A percentile compares a stretch with the other conserved stretches of the same genome.
Conservation (phyloP, 2,888 invertebrate species). For the Drosophila macrospina region DNA sequence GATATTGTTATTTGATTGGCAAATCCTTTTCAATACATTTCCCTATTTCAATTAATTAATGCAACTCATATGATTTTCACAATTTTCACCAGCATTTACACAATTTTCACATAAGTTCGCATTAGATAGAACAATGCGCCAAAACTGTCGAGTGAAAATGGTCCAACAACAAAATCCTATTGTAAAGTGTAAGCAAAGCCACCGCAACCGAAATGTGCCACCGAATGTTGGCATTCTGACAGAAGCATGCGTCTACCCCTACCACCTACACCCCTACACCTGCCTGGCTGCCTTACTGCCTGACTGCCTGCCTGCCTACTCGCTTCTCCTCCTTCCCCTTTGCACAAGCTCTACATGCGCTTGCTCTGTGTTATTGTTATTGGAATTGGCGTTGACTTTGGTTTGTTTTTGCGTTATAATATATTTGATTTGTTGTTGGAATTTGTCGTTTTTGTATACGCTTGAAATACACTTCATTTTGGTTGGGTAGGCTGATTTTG, state of each 20-base stretch:
- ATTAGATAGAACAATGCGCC: slow-evolving; percentile 26
- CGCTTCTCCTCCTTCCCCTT: neutral
- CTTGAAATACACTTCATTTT: neutral
- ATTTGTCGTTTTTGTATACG: slow-evolving; percentile 47
- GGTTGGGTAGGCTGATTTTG: neutral
- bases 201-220: slow-evolving; percentile 73
- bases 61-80: slow-evolving; percentile 29
- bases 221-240: slow-evolving; percentile 54
- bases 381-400: slow-evolving; percentile 75
- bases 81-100: slow-evolving; percentile 15
- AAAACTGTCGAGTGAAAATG: slow-evolving; percentile 25
- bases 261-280: neutral
- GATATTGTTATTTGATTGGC: neutral
- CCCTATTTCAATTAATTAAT: slow-evolving; percentile 25
- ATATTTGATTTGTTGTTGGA: slow-evolving; percentile 79
- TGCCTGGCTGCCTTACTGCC: neutral
- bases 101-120: slow-evolving; percentile 14
- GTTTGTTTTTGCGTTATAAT: slow-evolving; percentile 80
- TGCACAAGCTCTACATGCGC: slow-evolving; percentile 11
- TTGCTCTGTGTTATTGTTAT: slow-evolving; percentile 63
- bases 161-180: slow-evolving; percentile 52
- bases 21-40: slow-evolving; percentile 11
- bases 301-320: neutral
- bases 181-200: slow-evolving; percentile 80
- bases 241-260: slow-evolving; percentile 6